Evolutionary conservation across 2,113 vertebrate genomes (phyloP), one percentile per base, ranked within the genome.

Genomic region (Cottus gobio): DNA sequence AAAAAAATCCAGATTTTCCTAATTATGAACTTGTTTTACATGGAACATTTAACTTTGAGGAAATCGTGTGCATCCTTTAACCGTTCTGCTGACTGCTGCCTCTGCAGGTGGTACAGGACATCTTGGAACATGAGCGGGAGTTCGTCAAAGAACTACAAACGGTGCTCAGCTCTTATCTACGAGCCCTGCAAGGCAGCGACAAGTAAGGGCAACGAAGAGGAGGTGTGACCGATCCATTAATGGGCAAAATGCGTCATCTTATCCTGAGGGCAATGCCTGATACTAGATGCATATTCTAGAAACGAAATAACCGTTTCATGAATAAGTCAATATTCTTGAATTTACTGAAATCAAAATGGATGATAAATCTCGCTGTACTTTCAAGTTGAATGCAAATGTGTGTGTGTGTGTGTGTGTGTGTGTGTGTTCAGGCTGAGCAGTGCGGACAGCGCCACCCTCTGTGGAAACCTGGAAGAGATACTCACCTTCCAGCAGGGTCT

Each of bases 401-500:
- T 58, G 0, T 69, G 0, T 85, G 12, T 86, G 15, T 57, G 0
- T 69, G 0, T 65, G 15, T 56, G 28, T 62, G 2, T 82, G 12
- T 86, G 15, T 58, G 0, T 69, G 0, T 87, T n/a, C 62, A 99
- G 97, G 90, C 91, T 99, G 80, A 96, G 94, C 6, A 87, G 89
- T 0, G 91, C 94, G 54, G 98, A 99, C 83, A 95, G 95, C 0
- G 68, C 93, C 0, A 95, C 94, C 7, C 87, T 99, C 79, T 93
- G 96, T 90, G 98, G 98, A 61, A 99, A 99, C 54, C 94, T 98
- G 69, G 98, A 99, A 79, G 98, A 99, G 87, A 95, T 99, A 73
- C 96, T 96, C 67, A 92, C 94, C 1, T 99, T 99, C 93, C 98
- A 99, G 89, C 98, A 98, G 88, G 96, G 93, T 0, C 94, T 99